Percentiles rank a stretch among this genome's conserved stretches.
phyloP scores from a whole-genome alignment of 2,888 invertebrate genomes.

The Aspidiotus destructor region DNA sequence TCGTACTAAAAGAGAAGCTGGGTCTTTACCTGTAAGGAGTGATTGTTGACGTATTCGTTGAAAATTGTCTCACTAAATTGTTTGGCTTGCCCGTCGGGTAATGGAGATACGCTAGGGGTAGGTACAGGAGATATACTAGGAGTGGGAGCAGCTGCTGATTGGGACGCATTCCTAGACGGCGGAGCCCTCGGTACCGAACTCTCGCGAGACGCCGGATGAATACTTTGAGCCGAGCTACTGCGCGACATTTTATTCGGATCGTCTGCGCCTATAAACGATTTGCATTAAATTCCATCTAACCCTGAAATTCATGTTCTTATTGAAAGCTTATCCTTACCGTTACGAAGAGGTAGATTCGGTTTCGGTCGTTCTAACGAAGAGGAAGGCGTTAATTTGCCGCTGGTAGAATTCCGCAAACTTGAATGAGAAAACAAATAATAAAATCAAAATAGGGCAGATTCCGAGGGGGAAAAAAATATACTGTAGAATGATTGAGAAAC shows the following conservation, averaged over 20 bases:
- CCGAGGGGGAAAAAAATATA: too few relatives aligned
- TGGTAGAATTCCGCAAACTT: conserved; percentile 12
- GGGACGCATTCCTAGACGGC: conserved; percentile 19
- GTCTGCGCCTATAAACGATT: neutral
- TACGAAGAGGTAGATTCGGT: conserved; percentile 7
- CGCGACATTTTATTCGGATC: conserved; percentile 21
- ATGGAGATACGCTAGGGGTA: neutral
- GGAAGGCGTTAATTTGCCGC: conserved; percentile 19
- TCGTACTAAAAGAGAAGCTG: neutral
- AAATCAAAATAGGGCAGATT: neutral
- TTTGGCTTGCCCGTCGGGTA: conserved; percentile 8
- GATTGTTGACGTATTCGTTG: conserved; percentile 20
- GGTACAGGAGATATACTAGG: neutral
- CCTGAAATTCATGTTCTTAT: too few relatives aligned
- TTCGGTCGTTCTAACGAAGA: conserved; percentile 18
- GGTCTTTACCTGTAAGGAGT: conserved; percentile 11
- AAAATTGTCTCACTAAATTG: conserved; percentile 13
- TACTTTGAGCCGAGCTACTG: conserved; percentile 24
- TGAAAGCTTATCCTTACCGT: neutral
- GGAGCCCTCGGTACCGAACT: conserved; percentile 21
- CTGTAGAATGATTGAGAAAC: too few relatives aligned
- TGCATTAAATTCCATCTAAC: too few relatives aligned
- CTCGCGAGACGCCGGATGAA: conserved; percentile 22
- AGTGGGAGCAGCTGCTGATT: neutral
- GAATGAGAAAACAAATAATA: too few relatives aligned